Conservation (phyloP, 2,888 invertebrate genomes). For the Machimus rusticus region DNA sequence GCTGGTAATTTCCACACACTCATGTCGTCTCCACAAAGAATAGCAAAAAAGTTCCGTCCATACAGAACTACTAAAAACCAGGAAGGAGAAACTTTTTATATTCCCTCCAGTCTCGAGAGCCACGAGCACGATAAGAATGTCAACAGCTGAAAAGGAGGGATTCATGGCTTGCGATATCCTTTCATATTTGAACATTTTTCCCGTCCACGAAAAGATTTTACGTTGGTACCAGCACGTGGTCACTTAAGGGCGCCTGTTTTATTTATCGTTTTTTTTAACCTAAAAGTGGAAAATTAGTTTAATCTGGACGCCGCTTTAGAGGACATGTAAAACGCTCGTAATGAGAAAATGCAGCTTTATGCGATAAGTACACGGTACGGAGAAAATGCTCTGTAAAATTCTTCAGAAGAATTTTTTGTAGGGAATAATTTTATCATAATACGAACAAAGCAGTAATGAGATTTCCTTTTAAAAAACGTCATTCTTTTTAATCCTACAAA, state of each 20-base stretch:
- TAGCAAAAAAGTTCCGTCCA: neutral
- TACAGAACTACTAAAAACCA: conserved; percentile 24
- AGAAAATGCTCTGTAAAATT: neutral
- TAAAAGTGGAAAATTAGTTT: neutral
- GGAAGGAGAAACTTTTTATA: conserved; percentile 18
- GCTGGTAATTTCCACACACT: conserved; percentile 18
- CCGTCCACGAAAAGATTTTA: neutral
- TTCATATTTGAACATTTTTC: conserved; percentile 8
- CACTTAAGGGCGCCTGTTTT: neutral
- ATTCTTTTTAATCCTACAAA: neutral
- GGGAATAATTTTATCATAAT: neutral
- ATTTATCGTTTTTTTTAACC: neutral
- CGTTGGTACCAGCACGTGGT: conserved; percentile 2
- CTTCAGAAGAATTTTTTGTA: neutral
- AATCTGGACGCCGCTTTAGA: neutral
- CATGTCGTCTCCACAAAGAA: neutral
- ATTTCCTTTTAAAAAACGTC: neutral
- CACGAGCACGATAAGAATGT: conserved; percentile 21
- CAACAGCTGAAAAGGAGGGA: conserved; percentile 11
- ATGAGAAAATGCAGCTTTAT: neutral
- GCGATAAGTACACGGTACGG: neutral
- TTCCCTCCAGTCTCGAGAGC: neutral
- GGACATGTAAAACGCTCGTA: neutral
- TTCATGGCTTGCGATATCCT: conserved; percentile 13
- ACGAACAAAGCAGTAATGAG: neutral